A percentile compares a stretch with the other conserved stretches of the same genome.
phyloP scores from a whole-genome alignment of 2,888 invertebrate genomes.

The Lithophane socia region DNA sequence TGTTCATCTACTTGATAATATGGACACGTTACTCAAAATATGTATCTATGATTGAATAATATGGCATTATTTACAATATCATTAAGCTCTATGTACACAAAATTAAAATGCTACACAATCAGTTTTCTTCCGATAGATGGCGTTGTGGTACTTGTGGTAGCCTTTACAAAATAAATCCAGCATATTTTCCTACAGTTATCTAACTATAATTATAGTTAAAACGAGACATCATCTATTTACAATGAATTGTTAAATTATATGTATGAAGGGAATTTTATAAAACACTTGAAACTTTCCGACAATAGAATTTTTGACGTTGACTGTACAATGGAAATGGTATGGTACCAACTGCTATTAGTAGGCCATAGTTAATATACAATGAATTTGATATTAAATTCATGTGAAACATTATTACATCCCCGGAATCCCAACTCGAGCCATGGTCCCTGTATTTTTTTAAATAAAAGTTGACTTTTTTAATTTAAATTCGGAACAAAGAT shows the following conservation, averaged over 20 bases:
- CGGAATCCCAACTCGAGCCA: neutral
- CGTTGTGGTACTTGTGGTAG: slow-evolving; percentile 8
- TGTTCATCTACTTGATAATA: slow-evolving; percentile 39
- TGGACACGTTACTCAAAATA: slow-evolving; percentile 53
- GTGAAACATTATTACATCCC: neutral
- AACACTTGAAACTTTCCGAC: neutral
- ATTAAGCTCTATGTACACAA: neutral
- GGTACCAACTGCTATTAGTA: neutral
- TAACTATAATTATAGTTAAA: neutral
- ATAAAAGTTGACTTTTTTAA: neutral
- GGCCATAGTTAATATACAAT: neutral
- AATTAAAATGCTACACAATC: slow-evolving; percentile 5
- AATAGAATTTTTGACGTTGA: neutral
- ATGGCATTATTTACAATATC: slow-evolving; percentile 59
- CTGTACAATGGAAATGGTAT: neutral
- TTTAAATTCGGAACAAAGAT: neutral
- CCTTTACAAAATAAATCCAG: neutral
- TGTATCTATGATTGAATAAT: slow-evolving; percentile 50
- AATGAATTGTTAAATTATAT: neutral
- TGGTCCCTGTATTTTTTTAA: neutral
- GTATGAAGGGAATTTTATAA: neutral
- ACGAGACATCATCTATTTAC: neutral
- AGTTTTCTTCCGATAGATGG: slow-evolving; percentile 39
- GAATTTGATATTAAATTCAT: neutral
- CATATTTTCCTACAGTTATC: neutral